Percentiles rank a stretch among this genome's conserved stretches.
phyloP scores from a whole-genome alignment of 2,113 vertebrate species.

The Vulpes vulpes region DNA sequence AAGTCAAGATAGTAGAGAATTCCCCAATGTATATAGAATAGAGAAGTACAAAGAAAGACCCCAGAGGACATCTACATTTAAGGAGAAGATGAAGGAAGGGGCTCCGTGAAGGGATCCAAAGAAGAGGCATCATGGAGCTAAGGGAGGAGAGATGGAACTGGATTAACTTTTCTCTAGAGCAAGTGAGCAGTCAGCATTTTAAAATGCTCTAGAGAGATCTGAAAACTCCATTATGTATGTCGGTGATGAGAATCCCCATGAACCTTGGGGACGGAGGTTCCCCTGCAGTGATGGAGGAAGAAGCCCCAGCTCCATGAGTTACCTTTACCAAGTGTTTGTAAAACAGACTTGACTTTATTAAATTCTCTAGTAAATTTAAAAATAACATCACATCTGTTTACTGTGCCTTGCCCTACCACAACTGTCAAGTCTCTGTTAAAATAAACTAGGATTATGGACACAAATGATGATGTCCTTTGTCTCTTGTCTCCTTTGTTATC shows the following conservation, averaged over 20 bases:
- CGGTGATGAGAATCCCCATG: neutral
- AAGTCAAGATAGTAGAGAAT: neutral
- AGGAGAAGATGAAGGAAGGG: neutral
- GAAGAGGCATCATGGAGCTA: neutral
- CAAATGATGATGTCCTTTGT: neutral
- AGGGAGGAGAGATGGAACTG: neutral
- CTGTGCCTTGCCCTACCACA: neutral
- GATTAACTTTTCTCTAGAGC: slow-evolving; percentile 25
- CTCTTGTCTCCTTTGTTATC: neutral
- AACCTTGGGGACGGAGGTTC: neutral
- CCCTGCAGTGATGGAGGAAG: neutral
- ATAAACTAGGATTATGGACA: neutral
- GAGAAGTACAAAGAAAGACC: neutral
- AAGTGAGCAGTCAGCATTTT: neutral
- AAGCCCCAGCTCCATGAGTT: neutral
- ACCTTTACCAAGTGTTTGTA: neutral
- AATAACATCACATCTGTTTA: neutral
- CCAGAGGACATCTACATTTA: neutral
- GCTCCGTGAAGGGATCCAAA: neutral
- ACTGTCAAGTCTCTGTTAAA: slow-evolving; percentile 3
- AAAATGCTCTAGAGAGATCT: neutral
- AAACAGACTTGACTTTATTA: neutral
- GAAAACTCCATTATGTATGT: neutral
- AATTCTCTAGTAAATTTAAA: neutral
- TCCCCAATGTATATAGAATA: neutral